phyloP scores from a whole-genome alignment of 1,140 invertebrate species.

The Centruroides sculpturatus region DNA sequence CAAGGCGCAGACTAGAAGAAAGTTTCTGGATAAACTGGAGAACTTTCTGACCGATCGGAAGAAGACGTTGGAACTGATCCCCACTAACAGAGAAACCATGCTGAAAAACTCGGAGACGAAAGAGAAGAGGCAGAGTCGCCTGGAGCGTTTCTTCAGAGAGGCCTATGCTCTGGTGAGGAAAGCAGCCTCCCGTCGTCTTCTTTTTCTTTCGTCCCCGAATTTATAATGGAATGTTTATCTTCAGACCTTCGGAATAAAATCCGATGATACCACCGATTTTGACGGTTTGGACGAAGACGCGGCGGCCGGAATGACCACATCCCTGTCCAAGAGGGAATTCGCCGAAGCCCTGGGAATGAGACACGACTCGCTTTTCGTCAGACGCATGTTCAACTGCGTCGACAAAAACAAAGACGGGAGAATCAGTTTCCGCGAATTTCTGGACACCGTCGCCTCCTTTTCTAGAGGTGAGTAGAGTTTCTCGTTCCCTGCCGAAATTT shows the following conservation, averaged over 20 bases:
- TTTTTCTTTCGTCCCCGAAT: not conserved
- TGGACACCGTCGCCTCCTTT: constrained; percentile 80
- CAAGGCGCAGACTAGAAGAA: constrained; percentile 56
- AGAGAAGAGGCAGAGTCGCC: constrained; percentile 76
- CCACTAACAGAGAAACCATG: constrained; percentile 64
- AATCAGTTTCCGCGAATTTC: constrained; percentile 95
- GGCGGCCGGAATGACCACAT: constrained; percentile 82
- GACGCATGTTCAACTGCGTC: constrained; percentile 98
- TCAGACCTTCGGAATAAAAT: constrained; percentile 62
- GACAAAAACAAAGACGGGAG: constrained; percentile 90
- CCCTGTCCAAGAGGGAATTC: constrained; percentile 87
- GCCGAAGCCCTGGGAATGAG: constrained; percentile 95
- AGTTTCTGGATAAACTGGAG: constrained; percentile 82
- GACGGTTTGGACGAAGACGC: constrained; percentile 69
- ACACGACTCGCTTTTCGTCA: constrained; percentile 88
- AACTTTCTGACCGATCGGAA: constrained; percentile 65
- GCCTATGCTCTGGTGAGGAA: constrained; percentile 65
- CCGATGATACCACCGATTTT: constrained; percentile 38
- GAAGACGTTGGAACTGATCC: constrained; percentile 54
- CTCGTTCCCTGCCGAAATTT: too few species aligned
- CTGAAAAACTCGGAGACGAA: constrained; percentile 88
- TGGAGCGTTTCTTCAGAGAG: constrained; percentile 97
- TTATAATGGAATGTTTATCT: not conserved
- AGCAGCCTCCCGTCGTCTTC: too few species aligned
- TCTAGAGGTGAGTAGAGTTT: constrained; percentile 28